Percentiles rank a stretch among this genome's conserved stretches.
phyloP scores from a whole-genome alignment of 2,797 vertebrate genomes.

The Gila robusta region DNA sequence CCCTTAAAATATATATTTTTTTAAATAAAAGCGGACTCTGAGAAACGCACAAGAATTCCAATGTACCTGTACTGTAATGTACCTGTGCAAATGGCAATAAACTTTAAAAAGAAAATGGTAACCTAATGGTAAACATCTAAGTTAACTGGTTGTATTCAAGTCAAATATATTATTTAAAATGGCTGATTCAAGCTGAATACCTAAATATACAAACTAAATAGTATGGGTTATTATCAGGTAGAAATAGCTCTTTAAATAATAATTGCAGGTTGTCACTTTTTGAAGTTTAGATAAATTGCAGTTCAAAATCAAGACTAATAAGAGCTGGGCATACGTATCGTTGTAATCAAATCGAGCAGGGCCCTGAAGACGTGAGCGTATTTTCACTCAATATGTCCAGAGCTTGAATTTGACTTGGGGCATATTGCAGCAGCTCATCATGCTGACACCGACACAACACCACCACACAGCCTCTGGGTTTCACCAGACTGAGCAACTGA shows the following conservation, averaged over 20 bases:
- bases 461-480: constrained; percentile 33
- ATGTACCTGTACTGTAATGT: no score
- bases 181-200: neutral
- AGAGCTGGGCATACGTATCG: constrained; percentile 35
- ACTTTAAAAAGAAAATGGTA: neutral
- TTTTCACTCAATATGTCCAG: constrained; percentile 43
- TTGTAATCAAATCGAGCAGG: constrained; percentile 30
- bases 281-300: neutral
- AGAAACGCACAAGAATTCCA: no score
- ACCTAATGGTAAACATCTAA: neutral
- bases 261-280: neutral
- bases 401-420: constrained; percentile 39
- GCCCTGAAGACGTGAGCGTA: constrained; percentile 17
- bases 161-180: neutral
- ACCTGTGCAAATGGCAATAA: no score
- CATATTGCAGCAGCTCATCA: constrained; percentile 48
- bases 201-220: neutral
- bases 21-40: no score
- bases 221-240: neutral
- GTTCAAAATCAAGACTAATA: constrained; percentile 52
- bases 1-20: no score
- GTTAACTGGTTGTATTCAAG: neutral
- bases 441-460: constrained; percentile 48
- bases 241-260: neutral
- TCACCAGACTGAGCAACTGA: constrained; percentile 56